A percentile compares a stretch with the other conserved stretches of the same genome.
These are phyloP conservation scores for Aphidoletes aphidimyza DNA, from an alignment of 2,888 invertebrate genomes.

Conservation along the genomic window DNA sequence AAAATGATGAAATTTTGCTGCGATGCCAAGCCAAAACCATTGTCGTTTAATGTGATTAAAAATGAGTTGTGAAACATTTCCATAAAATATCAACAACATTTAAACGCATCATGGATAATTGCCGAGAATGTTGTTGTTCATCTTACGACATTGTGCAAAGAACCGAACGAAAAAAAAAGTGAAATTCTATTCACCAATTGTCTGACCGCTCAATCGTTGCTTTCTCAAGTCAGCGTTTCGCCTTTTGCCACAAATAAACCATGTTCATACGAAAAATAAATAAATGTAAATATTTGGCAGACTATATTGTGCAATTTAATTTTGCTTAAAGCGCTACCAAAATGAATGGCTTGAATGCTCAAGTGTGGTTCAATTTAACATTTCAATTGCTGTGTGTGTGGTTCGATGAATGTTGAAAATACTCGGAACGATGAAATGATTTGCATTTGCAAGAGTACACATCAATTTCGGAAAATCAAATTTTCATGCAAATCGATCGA, in stretches of 20 bases:
- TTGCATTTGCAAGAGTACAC: not conserved
- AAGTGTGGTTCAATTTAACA: not conserved
- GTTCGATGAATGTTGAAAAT: too few relatives aligned
- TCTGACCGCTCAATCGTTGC: too few relatives aligned
- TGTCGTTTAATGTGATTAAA: not conserved
- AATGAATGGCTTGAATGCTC: not conserved
- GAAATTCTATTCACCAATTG: too few relatives aligned
- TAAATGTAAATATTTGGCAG: not conserved
- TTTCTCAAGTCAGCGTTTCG: too few relatives aligned
- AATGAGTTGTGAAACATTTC: not conserved
- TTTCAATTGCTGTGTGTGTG: too few relatives aligned
- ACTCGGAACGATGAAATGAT: not conserved
- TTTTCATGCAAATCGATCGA: not conserved
- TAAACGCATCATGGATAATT: too few relatives aligned
- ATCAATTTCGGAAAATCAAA: not conserved
- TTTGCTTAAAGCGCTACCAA: not conserved
- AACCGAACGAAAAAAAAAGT: too few relatives aligned
- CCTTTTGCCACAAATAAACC: not conserved
- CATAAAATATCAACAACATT: not conserved
- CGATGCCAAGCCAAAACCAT: not conserved
- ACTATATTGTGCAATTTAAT: not conserved
- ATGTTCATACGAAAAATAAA: not conserved
- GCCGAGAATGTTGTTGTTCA: too few relatives aligned
- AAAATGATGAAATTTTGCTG: not conserved
- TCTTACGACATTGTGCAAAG: too few relatives aligned